Conservation (phyloP, 2,797 vertebrate genomes). For the Lacerta viridis region DNA sequence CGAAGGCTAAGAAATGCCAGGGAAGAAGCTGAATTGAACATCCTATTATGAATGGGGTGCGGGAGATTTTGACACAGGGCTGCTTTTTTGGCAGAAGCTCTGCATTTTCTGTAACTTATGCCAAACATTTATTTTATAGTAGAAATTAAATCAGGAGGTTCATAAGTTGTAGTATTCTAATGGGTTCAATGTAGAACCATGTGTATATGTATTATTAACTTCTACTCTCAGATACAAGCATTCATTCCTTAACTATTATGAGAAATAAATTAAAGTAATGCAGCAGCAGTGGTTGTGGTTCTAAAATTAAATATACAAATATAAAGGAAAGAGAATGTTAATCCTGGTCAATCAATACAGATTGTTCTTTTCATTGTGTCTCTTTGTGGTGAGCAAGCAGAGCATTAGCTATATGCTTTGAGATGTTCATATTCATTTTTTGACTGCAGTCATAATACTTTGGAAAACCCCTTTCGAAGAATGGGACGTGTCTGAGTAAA, state of each 20-base stretch:
- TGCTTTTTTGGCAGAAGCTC: not conserved
- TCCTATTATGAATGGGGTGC: not conserved
- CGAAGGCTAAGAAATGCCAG: not conserved
- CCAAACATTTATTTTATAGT: not conserved
- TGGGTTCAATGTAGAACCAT: fast-evolving
- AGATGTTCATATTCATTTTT: not conserved
- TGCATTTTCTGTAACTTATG: not conserved
- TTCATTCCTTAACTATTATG: not conserved
- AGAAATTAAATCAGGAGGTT: conserved; percentile 1
- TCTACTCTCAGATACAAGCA: conserved; percentile 12
- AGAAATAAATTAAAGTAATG: not conserved
- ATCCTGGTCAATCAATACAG: conserved; percentile 19
- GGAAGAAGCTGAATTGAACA: not conserved
- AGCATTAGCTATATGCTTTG: not conserved
- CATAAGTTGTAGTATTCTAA: not conserved
- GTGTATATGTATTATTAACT: not conserved
- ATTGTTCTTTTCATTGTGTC: not conserved
- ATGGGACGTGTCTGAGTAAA: not conserved
- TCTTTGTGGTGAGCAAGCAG: not conserved
- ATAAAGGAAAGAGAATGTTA: not conserved
- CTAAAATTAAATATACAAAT: not conserved
- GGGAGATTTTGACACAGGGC: not conserved
- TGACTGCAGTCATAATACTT: not conserved
- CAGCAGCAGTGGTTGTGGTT: not conserved
- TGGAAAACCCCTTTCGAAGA: not conserved